Conservation (phyloP, 2,113 vertebrate genomes). For the Formicarius rufipectus region DNA sequence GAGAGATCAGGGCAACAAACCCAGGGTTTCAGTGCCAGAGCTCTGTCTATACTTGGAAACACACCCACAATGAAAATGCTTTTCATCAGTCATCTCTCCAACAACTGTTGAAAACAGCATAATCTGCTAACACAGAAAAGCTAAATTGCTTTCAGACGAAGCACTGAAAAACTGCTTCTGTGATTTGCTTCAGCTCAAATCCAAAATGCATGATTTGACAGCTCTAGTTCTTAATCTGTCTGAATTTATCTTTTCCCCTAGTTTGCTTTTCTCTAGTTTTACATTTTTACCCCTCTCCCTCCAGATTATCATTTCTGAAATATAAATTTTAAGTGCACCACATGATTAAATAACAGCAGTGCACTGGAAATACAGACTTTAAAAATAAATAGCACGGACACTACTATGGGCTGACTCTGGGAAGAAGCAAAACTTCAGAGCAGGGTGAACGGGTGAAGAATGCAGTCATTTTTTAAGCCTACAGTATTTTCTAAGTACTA, state of each 20-base stretch:
- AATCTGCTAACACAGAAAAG: slow-evolving; percentile 56
- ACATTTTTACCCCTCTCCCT: not conserved
- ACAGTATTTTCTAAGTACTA: not conserved
- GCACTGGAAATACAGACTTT: not conserved
- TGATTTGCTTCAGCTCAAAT: not conserved
- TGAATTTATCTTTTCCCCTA: not conserved
- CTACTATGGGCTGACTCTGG: not conserved
- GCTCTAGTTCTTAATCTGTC: not conserved
- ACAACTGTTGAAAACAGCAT: slow-evolving; percentile 56
- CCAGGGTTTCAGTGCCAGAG: not conserved
- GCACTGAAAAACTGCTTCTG: not conserved
- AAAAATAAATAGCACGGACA: not conserved
- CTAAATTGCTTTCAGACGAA: slow-evolving; percentile 59
- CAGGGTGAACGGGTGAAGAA: not conserved
- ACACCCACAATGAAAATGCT: slow-evolving; percentile 3
- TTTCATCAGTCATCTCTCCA: slow-evolving; percentile 46
- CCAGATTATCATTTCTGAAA: not conserved
- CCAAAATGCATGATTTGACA: not conserved
- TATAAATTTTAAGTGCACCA: not conserved
- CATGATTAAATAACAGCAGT: not conserved
- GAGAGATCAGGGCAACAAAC: not conserved
- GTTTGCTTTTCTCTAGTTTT: not conserved
- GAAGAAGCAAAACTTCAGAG: not conserved
- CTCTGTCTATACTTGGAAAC: slow-evolving; percentile 17
- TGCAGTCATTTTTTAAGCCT: not conserved